A percentile compares a stretch with the other conserved stretches of the same genome.
These are phyloP conservation scores for Gnathonemus echidnorhynchus DNA, from an alignment of 2,113 vertebrate species.

Conservation along the genomic window DNA sequence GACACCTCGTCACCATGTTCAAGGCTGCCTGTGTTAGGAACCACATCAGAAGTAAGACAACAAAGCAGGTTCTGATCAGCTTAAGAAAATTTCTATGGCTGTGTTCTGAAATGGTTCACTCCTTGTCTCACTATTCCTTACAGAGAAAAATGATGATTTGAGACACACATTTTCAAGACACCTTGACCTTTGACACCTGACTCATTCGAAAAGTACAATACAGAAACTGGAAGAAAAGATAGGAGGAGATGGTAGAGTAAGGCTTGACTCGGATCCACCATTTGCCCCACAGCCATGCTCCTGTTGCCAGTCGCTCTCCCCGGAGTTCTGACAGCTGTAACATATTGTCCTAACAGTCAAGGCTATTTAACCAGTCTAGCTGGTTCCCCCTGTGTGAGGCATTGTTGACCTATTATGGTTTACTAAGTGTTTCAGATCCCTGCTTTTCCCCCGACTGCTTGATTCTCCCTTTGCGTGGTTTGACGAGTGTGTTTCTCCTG, in stretches of 20 bases:
- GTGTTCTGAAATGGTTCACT: not conserved
- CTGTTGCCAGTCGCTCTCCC: not conserved
- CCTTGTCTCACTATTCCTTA: not conserved
- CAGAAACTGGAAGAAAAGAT: not conserved
- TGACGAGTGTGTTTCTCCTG: not conserved
- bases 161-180: not conserved
- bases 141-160: not conserved
- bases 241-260: not conserved
- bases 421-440: not conserved
- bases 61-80: not conserved
- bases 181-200: not conserved
- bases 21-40: constrained; percentile 45
- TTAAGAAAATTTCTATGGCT: not conserved
- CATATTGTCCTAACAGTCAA: not conserved
- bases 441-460: not conserved
- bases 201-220: not conserved
- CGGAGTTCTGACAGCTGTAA: not conserved
- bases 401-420: not conserved
- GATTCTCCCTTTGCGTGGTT: not conserved
- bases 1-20: constrained; percentile 62
- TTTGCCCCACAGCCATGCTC: not conserved
- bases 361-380: not conserved
- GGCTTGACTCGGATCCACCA: not conserved
- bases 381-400: not conserved
- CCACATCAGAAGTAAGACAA: not conserved